phyloP scores from a whole-genome alignment of 2,113 vertebrate genomes.

The Cryptomyrus ogoouensis region DNA sequence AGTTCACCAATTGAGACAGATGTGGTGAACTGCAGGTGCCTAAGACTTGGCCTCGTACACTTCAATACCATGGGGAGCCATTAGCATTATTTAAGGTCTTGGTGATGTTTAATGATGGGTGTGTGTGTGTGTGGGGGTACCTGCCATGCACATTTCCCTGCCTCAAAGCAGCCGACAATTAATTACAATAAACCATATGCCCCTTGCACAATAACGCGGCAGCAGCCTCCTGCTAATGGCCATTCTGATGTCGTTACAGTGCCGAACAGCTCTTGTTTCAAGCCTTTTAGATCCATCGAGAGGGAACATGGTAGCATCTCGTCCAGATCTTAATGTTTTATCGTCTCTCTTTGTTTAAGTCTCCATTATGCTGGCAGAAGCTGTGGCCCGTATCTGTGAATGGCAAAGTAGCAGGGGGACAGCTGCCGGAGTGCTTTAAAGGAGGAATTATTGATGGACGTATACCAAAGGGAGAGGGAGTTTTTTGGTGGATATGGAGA shows the following conservation, averaged over 20 bases:
- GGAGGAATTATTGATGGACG: not conserved
- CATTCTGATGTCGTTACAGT: constrained; percentile 42
- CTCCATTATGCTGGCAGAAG: not conserved
- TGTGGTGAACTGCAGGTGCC: not conserved
- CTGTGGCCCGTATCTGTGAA: not conserved
- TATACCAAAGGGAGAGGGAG: no score
- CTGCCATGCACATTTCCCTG: constrained; percentile 34
- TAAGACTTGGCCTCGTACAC: not conserved
- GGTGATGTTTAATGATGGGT: constrained; percentile 34
- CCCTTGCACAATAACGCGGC: constrained; percentile 45
- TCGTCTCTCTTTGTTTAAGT: not conserved
- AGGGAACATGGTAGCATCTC: constrained; percentile 27
- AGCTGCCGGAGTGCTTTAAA: not conserved
- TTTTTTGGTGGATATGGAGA: not conserved
- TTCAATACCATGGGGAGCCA: not conserved
- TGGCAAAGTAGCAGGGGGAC: not conserved
- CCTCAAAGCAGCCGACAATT: constrained; percentile 38
- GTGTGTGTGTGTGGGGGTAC: constrained; percentile 26
- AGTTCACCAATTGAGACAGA: not conserved
- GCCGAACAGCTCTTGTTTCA: constrained; percentile 46
- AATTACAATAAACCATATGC: constrained; percentile 33
- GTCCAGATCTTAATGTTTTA: constrained; percentile 35
- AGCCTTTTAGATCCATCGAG: constrained; percentile 44
- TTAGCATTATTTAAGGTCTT: constrained; percentile 15
- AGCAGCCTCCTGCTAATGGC: constrained; percentile 48